phyloP scores from a whole-genome alignment of 2,888 invertebrate genomes.

The Athalia cordata region DNA sequence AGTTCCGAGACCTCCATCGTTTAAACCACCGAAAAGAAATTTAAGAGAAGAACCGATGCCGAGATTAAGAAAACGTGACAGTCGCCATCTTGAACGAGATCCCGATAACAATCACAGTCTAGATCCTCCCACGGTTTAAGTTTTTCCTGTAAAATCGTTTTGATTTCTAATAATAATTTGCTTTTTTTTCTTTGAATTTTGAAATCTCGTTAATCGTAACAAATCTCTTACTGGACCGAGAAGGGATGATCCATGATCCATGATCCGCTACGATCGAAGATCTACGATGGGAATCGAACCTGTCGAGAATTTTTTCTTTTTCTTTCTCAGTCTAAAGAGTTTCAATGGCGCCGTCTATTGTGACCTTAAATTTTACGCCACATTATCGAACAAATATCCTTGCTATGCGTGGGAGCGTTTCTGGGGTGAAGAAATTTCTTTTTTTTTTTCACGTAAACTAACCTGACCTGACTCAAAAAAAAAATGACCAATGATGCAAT shows the following conservation, averaged over 20 bases:
- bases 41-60: slow-evolving; percentile 61
- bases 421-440: no score
- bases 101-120: not conserved
- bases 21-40: slow-evolving; percentile 57
- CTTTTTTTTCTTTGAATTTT: not conserved
- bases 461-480: not conserved
- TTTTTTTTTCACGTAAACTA: no score
- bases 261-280: not conserved
- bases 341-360: not conserved
- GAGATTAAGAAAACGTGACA: slow-evolving; percentile 51
- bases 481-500: slow-evolving; percentile 49
- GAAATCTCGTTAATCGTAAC: slow-evolving; percentile 33
- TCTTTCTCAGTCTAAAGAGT: not conserved
- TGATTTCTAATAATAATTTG: not conserved
- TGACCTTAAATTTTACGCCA: slow-evolving; percentile 16
- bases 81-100: not conserved
- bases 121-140: not conserved
- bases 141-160: not conserved
- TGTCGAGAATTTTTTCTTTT: no score
- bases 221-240: slow-evolving; percentile 20
- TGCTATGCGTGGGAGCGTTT: slow-evolving; percentile 26
- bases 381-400: slow-evolving; percentile 19
- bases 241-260: slow-evolving; percentile 22
- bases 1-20: slow-evolving; percentile 58
- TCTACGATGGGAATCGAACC: not conserved